These are phyloP conservation scores for Betta splendens DNA, from an alignment of 2,797 vertebrate species.

Conservation along the genomic window DNA sequence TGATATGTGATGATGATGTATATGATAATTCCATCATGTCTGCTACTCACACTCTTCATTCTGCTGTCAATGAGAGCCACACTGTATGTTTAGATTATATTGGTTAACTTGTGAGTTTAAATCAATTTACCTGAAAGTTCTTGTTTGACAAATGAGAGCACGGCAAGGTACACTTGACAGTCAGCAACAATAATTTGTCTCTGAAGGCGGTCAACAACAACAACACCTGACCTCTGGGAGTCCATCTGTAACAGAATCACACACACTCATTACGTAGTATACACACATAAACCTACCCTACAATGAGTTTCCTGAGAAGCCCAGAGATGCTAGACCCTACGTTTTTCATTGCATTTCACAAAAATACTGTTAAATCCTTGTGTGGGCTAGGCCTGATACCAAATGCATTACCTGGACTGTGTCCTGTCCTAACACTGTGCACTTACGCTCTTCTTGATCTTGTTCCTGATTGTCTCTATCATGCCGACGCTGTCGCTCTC, in stretches of 20 bases:
- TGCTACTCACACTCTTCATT: neutral
- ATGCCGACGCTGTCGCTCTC: constrained; percentile 93
- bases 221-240: constrained; percentile 86
- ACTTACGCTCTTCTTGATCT: constrained; percentile 98
- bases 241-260: constrained; percentile 81
- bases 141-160: constrained; percentile 97
- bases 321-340: constrained; percentile 5
- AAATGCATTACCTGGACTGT: constrained; percentile 25
- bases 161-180: constrained; percentile 97
- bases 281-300: constrained; percentile 10
- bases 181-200: constrained; percentile 98
- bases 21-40: too few species aligned
- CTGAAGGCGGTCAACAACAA: constrained; percentile 94
- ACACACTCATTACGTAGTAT: constrained; percentile 1
- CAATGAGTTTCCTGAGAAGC: constrained; percentile 24
- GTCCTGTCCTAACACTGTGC: constrained; percentile 3
- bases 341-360: constrained; percentile 63
- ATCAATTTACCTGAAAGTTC: constrained; percentile 90
- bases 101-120: constrained; percentile 66
- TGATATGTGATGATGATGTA: too few species aligned
- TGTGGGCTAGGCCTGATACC: constrained; percentile 28
- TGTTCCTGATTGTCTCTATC: constrained; percentile 97
- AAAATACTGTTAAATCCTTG: constrained; percentile 56
- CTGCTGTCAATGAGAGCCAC: neutral
- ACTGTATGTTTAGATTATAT: neutral